Percentiles rank a stretch among this genome's conserved stretches.
Conservation (phyloP, 2,113 vertebrate genomes). For the Pipra filicauda region DNA sequence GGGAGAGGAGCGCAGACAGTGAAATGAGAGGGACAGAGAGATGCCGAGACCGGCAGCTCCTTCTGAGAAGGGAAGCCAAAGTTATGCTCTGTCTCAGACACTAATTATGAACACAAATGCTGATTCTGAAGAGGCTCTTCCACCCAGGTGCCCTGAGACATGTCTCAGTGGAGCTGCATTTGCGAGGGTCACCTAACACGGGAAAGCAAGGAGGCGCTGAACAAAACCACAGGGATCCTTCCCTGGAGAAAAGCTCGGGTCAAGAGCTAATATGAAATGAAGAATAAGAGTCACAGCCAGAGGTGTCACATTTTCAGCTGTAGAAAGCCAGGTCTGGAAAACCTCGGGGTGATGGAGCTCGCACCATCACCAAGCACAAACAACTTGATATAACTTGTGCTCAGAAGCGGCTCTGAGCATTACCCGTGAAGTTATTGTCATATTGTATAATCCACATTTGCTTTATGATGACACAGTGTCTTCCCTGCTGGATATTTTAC, state of each 20-base stretch:
- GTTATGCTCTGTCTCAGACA: neutral
- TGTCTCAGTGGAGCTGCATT: accelerated
- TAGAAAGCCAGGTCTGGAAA: neutral
- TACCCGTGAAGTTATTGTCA: slow-evolving; percentile 60
- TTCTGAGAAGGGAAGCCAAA: neutral
- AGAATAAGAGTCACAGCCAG: neutral
- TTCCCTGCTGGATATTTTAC: slow-evolving; percentile 66
- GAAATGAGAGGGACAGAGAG: neutral
- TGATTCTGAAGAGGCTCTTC: neutral
- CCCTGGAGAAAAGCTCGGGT: neutral
- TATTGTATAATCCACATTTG: slow-evolving; percentile 61
- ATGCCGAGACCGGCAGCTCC: neutral
- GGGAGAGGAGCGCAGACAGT: neutral
- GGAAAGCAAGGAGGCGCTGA: neutral
- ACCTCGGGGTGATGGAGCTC: neutral
- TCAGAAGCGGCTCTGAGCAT: slow-evolving; percentile 50
- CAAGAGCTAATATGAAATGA: neutral
- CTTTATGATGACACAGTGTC: slow-evolving; percentile 71
- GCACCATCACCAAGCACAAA: neutral
- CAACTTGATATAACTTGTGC: slow-evolving; percentile 17
- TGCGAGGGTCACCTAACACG: neutral
- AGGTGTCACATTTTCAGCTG: neutral
- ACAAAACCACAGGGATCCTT: accelerated
- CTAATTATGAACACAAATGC: neutral
- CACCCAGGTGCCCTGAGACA: neutral